Percentiles rank a stretch among this genome's conserved stretches.
These are phyloP conservation scores for Limnothrissa miodon DNA, from an alignment of 2,113 vertebrate species.

Conservation along the genomic window DNA sequence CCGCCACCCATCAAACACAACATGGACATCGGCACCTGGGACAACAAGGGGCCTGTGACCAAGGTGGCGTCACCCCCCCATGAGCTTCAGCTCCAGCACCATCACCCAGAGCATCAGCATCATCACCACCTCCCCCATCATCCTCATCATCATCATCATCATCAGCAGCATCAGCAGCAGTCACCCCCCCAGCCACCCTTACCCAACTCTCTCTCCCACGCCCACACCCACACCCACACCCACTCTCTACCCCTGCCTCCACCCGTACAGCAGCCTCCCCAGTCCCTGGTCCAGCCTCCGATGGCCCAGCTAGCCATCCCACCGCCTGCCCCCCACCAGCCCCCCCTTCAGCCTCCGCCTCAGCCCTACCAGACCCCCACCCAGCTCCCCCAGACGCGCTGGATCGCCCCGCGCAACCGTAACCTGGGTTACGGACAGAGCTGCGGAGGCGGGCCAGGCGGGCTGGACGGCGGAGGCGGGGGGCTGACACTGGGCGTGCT, in stretches of 20 bases:
- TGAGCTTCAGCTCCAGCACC: constrained; percentile 67
- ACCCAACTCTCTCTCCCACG: neutral
- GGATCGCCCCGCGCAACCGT: constrained; percentile 91
- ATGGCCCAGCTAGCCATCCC: constrained; percentile 80
- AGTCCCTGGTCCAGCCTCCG: constrained; percentile 70
- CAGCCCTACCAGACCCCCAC: constrained; percentile 80
- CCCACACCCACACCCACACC: neutral
- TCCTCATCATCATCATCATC: neutral
- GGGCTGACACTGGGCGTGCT: constrained; percentile 35
- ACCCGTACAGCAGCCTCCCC: constrained; percentile 24
- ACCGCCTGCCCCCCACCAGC: constrained; percentile 21
- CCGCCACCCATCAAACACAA: constrained; percentile 94
- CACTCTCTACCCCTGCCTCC: neutral
- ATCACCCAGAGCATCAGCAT: constrained; percentile 57
- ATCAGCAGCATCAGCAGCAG: constrained; percentile 24
- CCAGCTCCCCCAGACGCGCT: constrained; percentile 81
- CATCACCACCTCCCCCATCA: constrained; percentile 43
- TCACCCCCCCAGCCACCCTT: constrained; percentile 46
- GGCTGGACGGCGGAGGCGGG: constrained; percentile 49
- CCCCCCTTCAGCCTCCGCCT: constrained; percentile 33
- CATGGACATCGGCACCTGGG: constrained; percentile 98
- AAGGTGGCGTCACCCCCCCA: constrained; percentile 83
- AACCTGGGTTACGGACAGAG: constrained; percentile 78
- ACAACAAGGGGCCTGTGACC: constrained; percentile 83
- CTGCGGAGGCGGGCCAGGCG: constrained; percentile 59